phyloP scores from a whole-genome alignment of 2,113 vertebrate genomes.

The Poecilia latipinna region DNA sequence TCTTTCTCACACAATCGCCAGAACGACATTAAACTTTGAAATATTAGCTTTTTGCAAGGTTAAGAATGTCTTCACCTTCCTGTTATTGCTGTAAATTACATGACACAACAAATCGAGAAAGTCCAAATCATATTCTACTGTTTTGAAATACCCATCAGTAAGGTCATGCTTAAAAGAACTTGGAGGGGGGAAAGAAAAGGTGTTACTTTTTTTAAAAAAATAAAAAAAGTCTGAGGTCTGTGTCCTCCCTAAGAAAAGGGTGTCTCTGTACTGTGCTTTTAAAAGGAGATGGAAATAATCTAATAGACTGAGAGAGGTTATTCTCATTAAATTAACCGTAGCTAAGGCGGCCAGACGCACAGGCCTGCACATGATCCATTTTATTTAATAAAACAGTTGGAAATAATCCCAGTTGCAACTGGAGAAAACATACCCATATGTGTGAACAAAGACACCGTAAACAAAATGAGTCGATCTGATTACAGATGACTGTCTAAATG shows the following conservation, averaged over 20 bases:
- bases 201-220: too few species aligned
- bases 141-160: neutral
- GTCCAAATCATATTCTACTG: too few species aligned
- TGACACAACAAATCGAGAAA: neutral
- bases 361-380: neutral
- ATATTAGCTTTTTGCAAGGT: neutral
- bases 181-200: neutral
- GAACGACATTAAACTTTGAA: too few species aligned
- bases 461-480: conserved; percentile 10
- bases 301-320: neutral
- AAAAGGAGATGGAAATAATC: neutral
- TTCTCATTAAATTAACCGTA: neutral
- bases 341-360: neutral
- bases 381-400: neutral
- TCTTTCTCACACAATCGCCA: too few species aligned
- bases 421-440: neutral
- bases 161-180: neutral
- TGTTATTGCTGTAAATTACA: neutral
- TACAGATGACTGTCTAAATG: conserved; percentile 13
- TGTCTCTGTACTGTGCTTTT: neutral
- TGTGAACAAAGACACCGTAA: neutral
- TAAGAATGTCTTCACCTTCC: neutral
- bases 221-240: neutral
- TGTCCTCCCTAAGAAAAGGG: neutral
- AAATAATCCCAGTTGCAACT: conserved; percentile 11